These are phyloP conservation scores for Drosophila hydei DNA, from an alignment of 1,140 invertebrate species.

Conservation along the genomic window DNA sequence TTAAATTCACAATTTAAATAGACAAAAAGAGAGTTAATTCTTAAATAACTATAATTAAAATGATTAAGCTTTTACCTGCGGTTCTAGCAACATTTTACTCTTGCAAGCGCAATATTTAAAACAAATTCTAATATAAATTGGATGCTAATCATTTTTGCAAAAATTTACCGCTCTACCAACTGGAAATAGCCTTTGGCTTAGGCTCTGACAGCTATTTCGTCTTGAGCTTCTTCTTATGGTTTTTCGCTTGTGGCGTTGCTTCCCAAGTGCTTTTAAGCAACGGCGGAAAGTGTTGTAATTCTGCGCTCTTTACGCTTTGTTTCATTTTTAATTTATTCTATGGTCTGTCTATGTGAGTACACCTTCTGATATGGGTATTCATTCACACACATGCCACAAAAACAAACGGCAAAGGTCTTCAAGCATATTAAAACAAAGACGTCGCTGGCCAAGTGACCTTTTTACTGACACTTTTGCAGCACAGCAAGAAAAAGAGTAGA, in stretches of 20 bases:
- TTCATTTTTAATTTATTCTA: conserved; percentile 82
- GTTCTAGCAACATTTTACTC: no score
- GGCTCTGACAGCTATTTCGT: conserved; percentile 6
- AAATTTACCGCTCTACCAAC: background rate
- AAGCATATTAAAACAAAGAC: conserved; percentile 69
- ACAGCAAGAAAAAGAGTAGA: conserved; percentile 45
- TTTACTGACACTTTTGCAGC: conserved; percentile 76
- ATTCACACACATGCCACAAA: conserved; percentile 56
- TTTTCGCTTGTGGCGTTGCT: conserved; percentile 24
- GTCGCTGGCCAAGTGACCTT: conserved; percentile 77
- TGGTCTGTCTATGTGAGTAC: conserved; percentile 63
- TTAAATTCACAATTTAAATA: no score
- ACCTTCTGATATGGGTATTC: conserved; percentile 40
- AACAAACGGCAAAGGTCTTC: conserved; percentile 65
- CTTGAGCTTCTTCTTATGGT: conserved; percentile 12
- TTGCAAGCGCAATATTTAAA: no score
- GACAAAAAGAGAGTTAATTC: no score
- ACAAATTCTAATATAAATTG: conserved; percentile 2
- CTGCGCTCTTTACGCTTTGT: conserved; percentile 80
- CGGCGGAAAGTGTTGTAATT: conserved; percentile 79
- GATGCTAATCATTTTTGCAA: background rate
- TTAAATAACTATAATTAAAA: no score
- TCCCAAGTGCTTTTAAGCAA: conserved; percentile 70
- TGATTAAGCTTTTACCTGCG: no score
- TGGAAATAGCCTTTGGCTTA: background rate